Percentiles rank a stretch among this genome's conserved stretches.
Evolutionary conservation across 2,797 vertebrate species (phyloP).

Genomic region (Threskiornis aethiopicus): DNA sequence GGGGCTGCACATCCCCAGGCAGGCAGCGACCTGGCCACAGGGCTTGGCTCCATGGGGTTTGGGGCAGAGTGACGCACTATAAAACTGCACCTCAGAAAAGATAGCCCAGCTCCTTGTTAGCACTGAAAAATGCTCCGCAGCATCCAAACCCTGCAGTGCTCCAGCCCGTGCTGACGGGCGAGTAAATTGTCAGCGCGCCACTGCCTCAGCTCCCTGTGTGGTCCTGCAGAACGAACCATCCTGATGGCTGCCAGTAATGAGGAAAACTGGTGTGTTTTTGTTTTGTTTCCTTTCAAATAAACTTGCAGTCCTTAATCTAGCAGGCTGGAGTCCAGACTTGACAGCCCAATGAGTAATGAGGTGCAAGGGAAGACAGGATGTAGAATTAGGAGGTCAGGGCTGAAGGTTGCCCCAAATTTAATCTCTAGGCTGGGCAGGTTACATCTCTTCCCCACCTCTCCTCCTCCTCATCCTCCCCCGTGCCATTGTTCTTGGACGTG

Average conservation of each 20-base stretch:
- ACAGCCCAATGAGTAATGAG: slow-evolving; percentile 55
- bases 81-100: not conserved
- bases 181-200: not conserved
- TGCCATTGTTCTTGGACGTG: not conserved
- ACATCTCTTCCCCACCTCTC: not conserved
- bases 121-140: not conserved
- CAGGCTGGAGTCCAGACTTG: not conserved
- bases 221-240: not conserved
- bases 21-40: not conserved
- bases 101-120: not conserved
- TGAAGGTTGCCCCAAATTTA: not conserved
- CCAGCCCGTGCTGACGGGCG: not conserved
- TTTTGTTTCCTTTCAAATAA: slow-evolving; percentile 57
- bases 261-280: slow-evolving; percentile 22
- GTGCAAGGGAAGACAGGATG: slow-evolving; percentile 35
- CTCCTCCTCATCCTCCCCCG: not conserved
- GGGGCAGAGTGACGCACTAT: not conserved
- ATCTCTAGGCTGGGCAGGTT: not conserved
- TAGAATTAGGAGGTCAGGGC: slow-evolving; percentile 39
- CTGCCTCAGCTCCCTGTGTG: slow-evolving; percentile 45
- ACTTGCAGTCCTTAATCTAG: slow-evolving; percentile 39
- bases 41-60: not conserved
- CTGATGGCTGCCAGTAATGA: slow-evolving; percentile 25
- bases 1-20: not conserved
- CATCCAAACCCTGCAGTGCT: not conserved